A percentile compares a stretch with the other conserved stretches of the same genome.
Evolutionary conservation across 2,113 vertebrate genomes (phyloP).

Genomic region (Struthidea cinerea): DNA sequence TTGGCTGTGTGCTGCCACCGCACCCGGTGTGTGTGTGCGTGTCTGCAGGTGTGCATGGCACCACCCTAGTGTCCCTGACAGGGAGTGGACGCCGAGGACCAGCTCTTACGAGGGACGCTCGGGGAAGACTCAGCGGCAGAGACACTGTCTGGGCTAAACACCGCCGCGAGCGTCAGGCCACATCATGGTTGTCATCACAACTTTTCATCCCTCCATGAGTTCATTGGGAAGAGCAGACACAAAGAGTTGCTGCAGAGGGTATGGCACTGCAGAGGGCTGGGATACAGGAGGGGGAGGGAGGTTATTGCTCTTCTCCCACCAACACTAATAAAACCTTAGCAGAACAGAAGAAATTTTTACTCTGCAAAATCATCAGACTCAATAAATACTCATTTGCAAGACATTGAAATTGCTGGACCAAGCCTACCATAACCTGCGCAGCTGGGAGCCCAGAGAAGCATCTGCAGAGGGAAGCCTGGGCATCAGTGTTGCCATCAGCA

Average conservation of each 20-base stretch:
- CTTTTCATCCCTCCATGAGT: background rate
- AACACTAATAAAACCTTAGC: background rate
- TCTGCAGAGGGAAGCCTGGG: background rate
- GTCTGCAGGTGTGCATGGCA: too few relatives aligned
- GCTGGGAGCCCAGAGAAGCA: background rate
- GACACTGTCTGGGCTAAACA: too few relatives aligned
- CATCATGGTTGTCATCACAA: background rate
- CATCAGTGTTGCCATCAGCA: background rate
- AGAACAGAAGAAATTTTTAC: background rate
- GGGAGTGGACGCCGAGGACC: too few relatives aligned
- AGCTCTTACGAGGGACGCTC: too few relatives aligned
- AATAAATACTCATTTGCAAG: background rate
- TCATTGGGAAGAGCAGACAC: background rate
- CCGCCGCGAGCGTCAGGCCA: too few relatives aligned
- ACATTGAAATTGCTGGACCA: background rate
- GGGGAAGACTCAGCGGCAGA: too few relatives aligned
- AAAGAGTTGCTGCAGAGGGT: background rate
- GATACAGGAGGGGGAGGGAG: background rate
- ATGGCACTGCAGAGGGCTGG: accelerated
- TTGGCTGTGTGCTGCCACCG: too few relatives aligned
- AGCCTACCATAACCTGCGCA: background rate
- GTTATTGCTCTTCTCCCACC: background rate
- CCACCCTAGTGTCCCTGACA: too few relatives aligned
- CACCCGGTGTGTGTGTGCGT: too few relatives aligned
- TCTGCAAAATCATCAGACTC: background rate